phyloP scores from a whole-genome alignment of 2,797 vertebrate species.

The Propithecus perrieri region DNA sequence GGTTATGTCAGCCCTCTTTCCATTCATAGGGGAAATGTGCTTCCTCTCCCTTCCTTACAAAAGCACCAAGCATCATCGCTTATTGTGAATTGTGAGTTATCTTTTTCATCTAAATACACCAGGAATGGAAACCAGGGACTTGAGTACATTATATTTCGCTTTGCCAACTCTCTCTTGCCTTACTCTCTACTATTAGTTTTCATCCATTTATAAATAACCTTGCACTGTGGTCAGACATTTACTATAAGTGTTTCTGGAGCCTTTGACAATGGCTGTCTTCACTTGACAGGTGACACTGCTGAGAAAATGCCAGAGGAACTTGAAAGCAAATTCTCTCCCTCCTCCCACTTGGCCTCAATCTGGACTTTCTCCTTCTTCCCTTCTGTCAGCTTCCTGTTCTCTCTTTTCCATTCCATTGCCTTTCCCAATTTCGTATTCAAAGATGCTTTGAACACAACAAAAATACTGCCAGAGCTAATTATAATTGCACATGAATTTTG shows the following conservation, averaged over 20 bases:
- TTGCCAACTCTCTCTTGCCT: neutral
- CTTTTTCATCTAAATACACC: neutral
- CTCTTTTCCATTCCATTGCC: conserved; percentile 31
- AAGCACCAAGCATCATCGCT: neutral
- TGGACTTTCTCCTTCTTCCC: neutral
- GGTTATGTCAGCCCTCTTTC: neutral
- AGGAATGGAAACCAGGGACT: neutral
- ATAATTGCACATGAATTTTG: conserved; percentile 77
- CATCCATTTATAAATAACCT: conserved; percentile 62
- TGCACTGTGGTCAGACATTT: conserved; percentile 74
- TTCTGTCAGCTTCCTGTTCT: conserved; percentile 43
- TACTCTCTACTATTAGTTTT: neutral
- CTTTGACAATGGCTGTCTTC: conserved; percentile 72
- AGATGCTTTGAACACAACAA: conserved; percentile 60
- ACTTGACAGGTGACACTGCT: conserved; percentile 71
- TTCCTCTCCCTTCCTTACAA: neutral
- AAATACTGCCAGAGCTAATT: conserved; percentile 63
- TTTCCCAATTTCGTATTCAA: conserved; percentile 51
- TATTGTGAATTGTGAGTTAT: neutral
- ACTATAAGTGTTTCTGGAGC: conserved; percentile 74
- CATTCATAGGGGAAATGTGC: neutral
- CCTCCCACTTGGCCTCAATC: neutral
- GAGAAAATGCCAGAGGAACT: conserved; percentile 73
- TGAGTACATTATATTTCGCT: neutral
- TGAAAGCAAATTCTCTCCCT: neutral